These are phyloP conservation scores for Coreoperca whiteheadi DNA, from an alignment of 2,113 vertebrate species.

Conservation along the genomic window DNA sequence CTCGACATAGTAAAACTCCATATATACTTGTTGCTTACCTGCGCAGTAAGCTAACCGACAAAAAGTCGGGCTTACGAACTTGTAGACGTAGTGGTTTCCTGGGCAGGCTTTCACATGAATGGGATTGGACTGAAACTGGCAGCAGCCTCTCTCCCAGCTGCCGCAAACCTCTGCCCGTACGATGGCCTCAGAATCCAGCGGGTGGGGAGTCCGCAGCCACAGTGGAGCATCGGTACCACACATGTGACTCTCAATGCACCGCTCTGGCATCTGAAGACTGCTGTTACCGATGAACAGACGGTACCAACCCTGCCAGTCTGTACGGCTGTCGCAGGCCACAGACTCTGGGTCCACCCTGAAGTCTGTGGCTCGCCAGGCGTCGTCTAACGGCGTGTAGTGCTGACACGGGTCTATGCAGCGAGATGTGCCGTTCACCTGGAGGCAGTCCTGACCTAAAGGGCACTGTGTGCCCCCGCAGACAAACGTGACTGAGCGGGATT, in stretches of 20 bases:
- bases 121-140: neutral
- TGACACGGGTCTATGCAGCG: neutral
- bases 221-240: neutral
- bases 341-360: neutral
- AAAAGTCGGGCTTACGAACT: neutral
- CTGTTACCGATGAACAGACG: neutral
- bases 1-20: neutral
- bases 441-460: neutral
- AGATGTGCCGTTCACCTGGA: neutral
- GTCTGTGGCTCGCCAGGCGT: neutral
- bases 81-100: conserved; percentile 1
- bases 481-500: neutral
- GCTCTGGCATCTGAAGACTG: neutral
- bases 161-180: neutral
- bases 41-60: neutral
- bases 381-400: neutral
- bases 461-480: neutral
- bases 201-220: neutral
- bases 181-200: neutral
- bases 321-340: neutral
- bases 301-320: conserved; percentile 2
- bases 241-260: neutral
- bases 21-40: neutral
- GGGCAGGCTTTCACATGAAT: conserved; percentile 1
- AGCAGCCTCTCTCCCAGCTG: conserved; percentile 4